Percentiles rank a stretch among this genome's conserved stretches.
Conservation (phyloP, 2,888 invertebrate genomes). For the Heteropelma amictum region DNA sequence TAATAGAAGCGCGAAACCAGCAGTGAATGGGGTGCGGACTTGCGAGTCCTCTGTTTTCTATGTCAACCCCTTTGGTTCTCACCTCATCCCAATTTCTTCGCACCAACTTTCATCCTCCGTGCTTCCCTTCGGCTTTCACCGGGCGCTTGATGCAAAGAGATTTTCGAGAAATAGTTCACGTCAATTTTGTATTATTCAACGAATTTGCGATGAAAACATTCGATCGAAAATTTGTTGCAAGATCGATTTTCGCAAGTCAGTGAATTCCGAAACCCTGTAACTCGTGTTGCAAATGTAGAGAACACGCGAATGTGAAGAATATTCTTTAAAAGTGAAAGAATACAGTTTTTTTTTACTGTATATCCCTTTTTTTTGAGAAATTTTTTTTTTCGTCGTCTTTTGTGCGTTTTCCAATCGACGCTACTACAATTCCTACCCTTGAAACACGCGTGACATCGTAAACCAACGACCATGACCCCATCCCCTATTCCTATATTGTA, state of each 20-base stretch:
- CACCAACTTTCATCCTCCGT: constrained; percentile 19
- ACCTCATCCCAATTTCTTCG: constrained; percentile 37
- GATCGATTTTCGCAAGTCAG: too few species aligned
- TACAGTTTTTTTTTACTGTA: not conserved
- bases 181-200: too few species aligned
- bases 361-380: constrained; percentile 44
- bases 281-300: too few species aligned
- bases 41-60: constrained; percentile 58
- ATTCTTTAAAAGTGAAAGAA: too few species aligned
- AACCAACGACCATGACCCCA: constrained; percentile 64
- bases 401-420: constrained; percentile 1
- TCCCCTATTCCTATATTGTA: constrained; percentile 30
- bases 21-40: constrained; percentile 76
- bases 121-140: constrained; percentile 34
- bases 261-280: too few species aligned
- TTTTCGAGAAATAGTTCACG: constrained; percentile 50
- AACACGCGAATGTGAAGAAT: too few species aligned
- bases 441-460: constrained; percentile 57
- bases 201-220: not conserved
- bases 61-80: constrained; percentile 50
- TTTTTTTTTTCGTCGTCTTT: too few species aligned
- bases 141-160: constrained; percentile 43
- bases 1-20: constrained; percentile 69
- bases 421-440: constrained; percentile 39
- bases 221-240: too few species aligned